Percentiles rank a stretch among this genome's conserved stretches.
These are phyloP conservation scores for Pantala flavescens DNA, from an alignment of 1,140 invertebrate species.

Conservation along the genomic window DNA sequence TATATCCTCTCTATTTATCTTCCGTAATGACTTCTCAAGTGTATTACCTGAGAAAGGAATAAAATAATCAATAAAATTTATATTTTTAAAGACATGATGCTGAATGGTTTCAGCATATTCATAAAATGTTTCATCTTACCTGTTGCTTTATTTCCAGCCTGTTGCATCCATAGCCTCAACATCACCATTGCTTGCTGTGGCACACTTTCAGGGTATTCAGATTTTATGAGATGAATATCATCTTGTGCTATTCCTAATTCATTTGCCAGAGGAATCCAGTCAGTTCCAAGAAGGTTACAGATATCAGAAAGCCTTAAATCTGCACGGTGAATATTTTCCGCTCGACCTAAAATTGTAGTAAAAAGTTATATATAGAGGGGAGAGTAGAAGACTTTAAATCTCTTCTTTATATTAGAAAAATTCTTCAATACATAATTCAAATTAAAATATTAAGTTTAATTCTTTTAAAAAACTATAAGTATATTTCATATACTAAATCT, in stretches of 20 bases:
- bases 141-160: conserved; percentile 60
- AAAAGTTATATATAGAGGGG: too few species aligned
- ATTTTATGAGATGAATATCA: conserved; percentile 78
- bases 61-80: conserved; percentile 9
- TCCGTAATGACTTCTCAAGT: conserved; percentile 46
- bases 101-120: too few species aligned
- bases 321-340: conserved; percentile 59
- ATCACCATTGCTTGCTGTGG: conserved; percentile 86
- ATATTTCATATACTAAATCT: too few species aligned
- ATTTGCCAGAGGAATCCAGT: conserved; percentile 81
- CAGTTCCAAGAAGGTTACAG: conserved; percentile 78
- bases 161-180: conserved; percentile 75
- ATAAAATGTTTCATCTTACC: too few species aligned
- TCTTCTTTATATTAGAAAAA: conserved; percentile 11
- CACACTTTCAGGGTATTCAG: conserved; percentile 70
- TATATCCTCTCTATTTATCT: conserved; percentile 65
- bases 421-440: too few species aligned
- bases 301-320: conserved; percentile 82
- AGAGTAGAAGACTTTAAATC: not conserved
- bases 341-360: conserved; percentile 35
- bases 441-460: too few species aligned
- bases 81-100: too few species aligned
- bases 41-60: conserved; percentile 37
- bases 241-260: conserved; percentile 75
- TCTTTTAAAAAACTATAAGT: too few species aligned